A percentile compares a stretch with the other conserved stretches of the same genome.
These are phyloP conservation scores for Synodontis membranacea DNA, from an alignment of 2,113 vertebrate species.

Conservation along the genomic window DNA sequence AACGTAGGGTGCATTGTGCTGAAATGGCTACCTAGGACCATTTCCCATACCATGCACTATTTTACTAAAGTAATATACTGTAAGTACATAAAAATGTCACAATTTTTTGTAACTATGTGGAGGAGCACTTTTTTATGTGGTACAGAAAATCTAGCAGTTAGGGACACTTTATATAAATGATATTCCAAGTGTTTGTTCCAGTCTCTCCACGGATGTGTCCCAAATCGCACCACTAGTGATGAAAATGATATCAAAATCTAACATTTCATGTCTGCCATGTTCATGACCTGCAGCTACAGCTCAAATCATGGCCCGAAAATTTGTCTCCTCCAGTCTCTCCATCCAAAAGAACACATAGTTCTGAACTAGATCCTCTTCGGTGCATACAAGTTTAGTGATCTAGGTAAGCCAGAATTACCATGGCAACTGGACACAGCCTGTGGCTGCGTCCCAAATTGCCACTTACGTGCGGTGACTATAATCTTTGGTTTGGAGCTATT, in stretches of 20 bases:
- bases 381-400: not conserved
- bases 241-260: not conserved
- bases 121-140: not conserved
- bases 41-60: not conserved
- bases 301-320: not conserved
- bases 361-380: not conserved
- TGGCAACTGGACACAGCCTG: constrained; percentile 27
- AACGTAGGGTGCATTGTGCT: not conserved
- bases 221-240: not conserved
- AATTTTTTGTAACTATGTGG: not conserved
- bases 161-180: not conserved
- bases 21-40: not conserved
- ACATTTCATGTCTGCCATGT: not conserved
- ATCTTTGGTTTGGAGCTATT: not conserved
- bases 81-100: too few species aligned
- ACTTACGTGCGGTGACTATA: constrained; percentile 16
- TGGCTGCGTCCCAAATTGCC: constrained; percentile 14
- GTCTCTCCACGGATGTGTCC: not conserved
- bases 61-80: not conserved
- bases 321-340: not conserved
- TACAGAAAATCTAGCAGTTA: not conserved
- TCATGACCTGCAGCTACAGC: not conserved
- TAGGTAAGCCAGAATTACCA: not conserved
- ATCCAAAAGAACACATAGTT: not conserved
- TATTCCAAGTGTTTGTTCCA: not conserved